Evolutionary conservation across 1,140 invertebrate species (phyloP), one percentile per base, ranked within the genome.

Genomic region (Brachionus rubens): DNA sequence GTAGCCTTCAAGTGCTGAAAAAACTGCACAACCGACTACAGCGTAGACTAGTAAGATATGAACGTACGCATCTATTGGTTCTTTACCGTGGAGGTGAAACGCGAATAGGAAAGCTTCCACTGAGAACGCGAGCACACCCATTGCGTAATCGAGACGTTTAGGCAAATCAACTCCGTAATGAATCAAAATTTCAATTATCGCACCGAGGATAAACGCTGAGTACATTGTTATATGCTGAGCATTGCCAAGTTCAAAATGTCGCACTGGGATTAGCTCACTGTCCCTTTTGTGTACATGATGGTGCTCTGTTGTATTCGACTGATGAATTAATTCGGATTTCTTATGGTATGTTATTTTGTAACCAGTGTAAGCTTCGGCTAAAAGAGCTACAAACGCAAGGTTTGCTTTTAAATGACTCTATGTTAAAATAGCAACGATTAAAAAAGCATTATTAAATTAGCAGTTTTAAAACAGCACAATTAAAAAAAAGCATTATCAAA

Each of bases 141-240:
- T 77, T 1, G 82, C 78, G 77, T 87, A 87, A 48, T 87, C 86
- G 2, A 83, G 78, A 72, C 83, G 80, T 77, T 79, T 79, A 2
- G 83, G 83, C 0, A 86, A 79, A 2, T 84, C 83, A 1, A 83
- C 72, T 36, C 81, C 78, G 78, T 82, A 82, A 68, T 82, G 79
- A 6, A 80, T 54, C 0, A 85, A 36, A 3, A 87, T 77, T 54
- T 87, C 87, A 10, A 86, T 75, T 0, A 86, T 78, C 1, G 48
- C 28, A 2, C 72, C 82, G 12, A 87, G 56, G 14, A 83, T 84
- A 78, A 87, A 87, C 77, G 86, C 86, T 79, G 86, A 84, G 79
- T 84, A 88, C 87, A 88, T 88, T 1, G 86, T 87, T 14, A 86
- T 85, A 78, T 88, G 87, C 76, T 88, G 87, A 26, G 81, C 82